Evolutionary conservation across 2,888 invertebrate genomes (phyloP), one percentile per base, ranked within the genome.

Genomic region (Apantesis nais): DNA sequence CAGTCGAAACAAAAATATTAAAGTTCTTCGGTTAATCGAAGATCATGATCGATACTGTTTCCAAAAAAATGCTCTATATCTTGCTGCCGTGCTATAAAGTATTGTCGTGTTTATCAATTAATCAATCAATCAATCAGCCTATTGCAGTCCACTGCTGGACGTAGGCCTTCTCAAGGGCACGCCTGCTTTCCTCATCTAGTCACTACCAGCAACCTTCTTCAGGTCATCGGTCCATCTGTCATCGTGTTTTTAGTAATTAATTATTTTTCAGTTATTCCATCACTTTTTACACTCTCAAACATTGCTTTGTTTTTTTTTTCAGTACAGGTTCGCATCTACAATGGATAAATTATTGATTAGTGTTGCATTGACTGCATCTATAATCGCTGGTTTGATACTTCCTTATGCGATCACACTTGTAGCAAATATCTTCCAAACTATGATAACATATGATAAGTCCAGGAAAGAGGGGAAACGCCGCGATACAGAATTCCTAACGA

Each of bases 241-340:
- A 14, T 41, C 5, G 14, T 41, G 41, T 14, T 41, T 41, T 41
- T 41, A 41, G 16, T n/a, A 11, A 70, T 12, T n/a, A 11, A 70
- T 12, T 66, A 62, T 68, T 16, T 61, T 66, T 68, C 52, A 37
- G 37, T 29, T 39, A 4, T 3, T 55, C 25, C 12, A 25, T 11
- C 16, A 44, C 29, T 12, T 29, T 25, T 55, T 55, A 14, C n/a
- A 52, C 52, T 2, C 25, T 25, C 41, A 60, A 34, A 64, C 19
- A 19, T 61, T 65, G 55, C 67, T 75, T 64, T 52, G 63, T 80
- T 72, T 75, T 52, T 75, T 48, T 76, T 88, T 95, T 75, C 89
- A 97, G 97, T 97, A 96, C 84, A 95, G 96, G 83, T 97, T 96
- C 89, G 91, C 97, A 31, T 95, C 95, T 22, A 86, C 76, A 37